Evolutionary conservation across 2,797 vertebrate genomes (phyloP), one percentile per base, ranked within the genome.

Genomic region (Bovichtus variegatus): DNA sequence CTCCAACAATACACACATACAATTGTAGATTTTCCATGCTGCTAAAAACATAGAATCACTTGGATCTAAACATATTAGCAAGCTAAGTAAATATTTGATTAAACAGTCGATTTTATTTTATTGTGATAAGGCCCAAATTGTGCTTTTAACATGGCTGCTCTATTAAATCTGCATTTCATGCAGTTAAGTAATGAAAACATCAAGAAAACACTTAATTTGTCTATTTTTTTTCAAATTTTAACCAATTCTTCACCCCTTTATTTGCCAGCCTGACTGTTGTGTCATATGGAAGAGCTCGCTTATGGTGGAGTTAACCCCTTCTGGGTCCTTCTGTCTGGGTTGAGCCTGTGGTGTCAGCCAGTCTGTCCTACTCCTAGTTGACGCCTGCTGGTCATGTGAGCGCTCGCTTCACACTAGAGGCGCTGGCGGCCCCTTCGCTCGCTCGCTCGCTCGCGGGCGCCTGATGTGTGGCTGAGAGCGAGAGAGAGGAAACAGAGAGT

Each of bases 191-290:
- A 73, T 80, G 25, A 74, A 87, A 75, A 66, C 76, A 85, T 49
- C 68, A 78, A 81, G 46, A 86, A 91, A 89, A 80, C 53, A 87
- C 68, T 75, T 94, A 91, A 93, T 95, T 95, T 95, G 94, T 94
- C 86, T 68, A 47, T 93, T 89, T 92, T 25, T 90, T 82, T 91
- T 80, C 78, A 95, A 96, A 96, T 98, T 98, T 97, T 99, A 99
- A 98, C 97, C 97, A 98, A 96, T 97, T 99, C 97, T 98, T 97
- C 97, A 98, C 97, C 96, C 97, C 97, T 98, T 97, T 99, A 98
- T 99, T 99, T 99, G 96, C 97, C 97, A 98, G 98, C 97, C 96
- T 98, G 96, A 98, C 97, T 97, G 94, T 98, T 96, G 94, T 98
- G 96, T 98, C 97, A 97, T 99, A 76, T 93, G 95, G 95, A 95